These are phyloP conservation scores for Acanthosepion lycidas DNA, from an alignment of 2,888 invertebrate genomes.

Conservation along the genomic window DNA sequence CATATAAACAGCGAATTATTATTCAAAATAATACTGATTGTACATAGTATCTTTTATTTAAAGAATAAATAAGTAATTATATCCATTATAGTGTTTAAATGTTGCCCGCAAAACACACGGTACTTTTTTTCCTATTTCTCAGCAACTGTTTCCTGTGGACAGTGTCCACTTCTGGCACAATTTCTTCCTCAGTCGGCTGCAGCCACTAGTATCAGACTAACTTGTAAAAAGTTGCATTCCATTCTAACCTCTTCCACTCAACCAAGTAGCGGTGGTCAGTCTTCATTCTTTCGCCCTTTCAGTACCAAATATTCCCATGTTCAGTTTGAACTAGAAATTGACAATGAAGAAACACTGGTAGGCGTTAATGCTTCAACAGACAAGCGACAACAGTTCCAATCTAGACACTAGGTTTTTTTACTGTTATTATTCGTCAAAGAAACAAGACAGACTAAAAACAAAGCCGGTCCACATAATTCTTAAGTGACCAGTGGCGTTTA, in stretches of 20 bases:
- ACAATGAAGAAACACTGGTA: neutral
- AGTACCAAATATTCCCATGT: neutral
- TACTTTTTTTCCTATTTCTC: neutral
- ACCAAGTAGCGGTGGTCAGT: neutral
- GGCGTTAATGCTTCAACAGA: neutral
- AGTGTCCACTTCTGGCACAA: neutral
- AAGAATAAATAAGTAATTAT: no score
- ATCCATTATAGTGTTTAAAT: no score
- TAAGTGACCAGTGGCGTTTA: neutral
- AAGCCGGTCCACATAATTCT: neutral
- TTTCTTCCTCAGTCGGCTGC: neutral
- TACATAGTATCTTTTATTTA: no score
- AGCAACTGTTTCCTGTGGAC: neutral
- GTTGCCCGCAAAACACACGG: no score
- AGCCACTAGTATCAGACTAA: neutral
- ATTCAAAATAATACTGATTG: no score
- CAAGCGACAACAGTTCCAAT: neutral
- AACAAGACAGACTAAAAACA: neutral
- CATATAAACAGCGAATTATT: no score
- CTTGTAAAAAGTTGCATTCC: neutral
- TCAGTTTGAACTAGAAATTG: neutral
- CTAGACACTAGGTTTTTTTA: neutral
- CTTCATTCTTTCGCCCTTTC: neutral
- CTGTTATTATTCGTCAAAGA: neutral
- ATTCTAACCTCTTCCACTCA: neutral